A percentile compares a stretch with the other conserved stretches of the same genome.
Conservation (phyloP, 2,888 invertebrate genomes). For the Trachelus troglodyta region DNA sequence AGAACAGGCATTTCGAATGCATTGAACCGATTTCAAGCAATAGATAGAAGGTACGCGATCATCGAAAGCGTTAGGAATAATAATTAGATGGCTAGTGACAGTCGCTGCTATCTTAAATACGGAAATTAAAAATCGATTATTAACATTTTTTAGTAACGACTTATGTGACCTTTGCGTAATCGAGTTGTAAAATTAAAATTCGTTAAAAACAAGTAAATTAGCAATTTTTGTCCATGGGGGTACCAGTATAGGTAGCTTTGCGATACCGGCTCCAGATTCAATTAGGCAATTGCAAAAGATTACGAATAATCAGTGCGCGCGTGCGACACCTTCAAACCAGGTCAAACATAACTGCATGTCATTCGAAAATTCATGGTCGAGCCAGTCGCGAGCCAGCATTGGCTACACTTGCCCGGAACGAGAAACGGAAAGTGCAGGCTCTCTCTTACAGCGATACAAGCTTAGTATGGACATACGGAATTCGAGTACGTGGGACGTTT, state of each 20-base stretch:
- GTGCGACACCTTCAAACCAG: not conserved
- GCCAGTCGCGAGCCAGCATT: not conserved
- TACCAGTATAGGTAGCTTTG: not conserved
- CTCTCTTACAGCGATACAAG: not conserved
- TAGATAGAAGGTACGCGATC: not conserved
- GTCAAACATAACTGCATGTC: not conserved
- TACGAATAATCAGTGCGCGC: slow-evolving; percentile 24
- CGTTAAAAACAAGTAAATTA: not conserved
- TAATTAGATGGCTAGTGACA: not conserved
- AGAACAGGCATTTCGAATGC: not conserved
- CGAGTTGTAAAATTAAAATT: not conserved
- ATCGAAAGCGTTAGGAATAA: not conserved
- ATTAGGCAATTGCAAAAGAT: slow-evolving; percentile 27
- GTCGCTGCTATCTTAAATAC: not conserved
- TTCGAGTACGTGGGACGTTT: not conserved
- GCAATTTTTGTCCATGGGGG: not conserved
- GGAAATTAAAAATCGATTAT: not conserved
- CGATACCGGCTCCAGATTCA: not conserved
- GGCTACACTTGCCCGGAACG: not conserved
- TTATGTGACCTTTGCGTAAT: not conserved
- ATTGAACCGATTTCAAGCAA: not conserved
- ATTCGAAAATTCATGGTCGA: not conserved
- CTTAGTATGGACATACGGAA: not conserved
- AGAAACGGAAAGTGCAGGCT: not conserved
- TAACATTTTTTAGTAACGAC: not conserved